Conservation (phyloP, 2,797 vertebrate species). For the Thamnophis elegans region DNA sequence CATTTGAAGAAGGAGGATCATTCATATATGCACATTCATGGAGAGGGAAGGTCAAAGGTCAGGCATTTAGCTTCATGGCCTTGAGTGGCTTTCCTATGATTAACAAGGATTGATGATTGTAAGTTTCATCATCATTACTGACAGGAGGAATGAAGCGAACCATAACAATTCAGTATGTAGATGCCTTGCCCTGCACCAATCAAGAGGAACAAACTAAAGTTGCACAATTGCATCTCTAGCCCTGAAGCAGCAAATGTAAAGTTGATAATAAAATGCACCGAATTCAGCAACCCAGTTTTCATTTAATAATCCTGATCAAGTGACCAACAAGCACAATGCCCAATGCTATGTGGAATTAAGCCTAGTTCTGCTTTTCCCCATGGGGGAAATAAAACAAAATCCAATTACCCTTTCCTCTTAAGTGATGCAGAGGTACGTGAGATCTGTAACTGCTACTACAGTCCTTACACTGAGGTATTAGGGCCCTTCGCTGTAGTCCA, state of each 20-base stretch:
- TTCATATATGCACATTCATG: neutral
- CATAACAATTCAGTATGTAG: neutral
- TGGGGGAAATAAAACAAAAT: neutral
- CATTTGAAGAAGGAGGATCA: constrained; percentile 58
- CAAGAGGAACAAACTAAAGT: neutral
- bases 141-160: neutral
- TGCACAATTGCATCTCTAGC: neutral
- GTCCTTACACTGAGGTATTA: neutral
- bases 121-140: neutral
- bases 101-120: neutral
- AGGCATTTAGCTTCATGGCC: constrained; percentile 31
- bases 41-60: constrained; percentile 5
- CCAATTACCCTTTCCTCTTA: neutral
- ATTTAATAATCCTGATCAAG: neutral
- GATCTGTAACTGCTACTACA: neutral
- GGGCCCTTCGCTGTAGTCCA: neutral
- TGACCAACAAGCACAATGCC: neutral
- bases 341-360: neutral
- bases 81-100: constrained; percentile 11
- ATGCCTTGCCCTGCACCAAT: neutral
- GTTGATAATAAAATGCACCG: neutral
- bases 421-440: neutral
- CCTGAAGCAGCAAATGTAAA: neutral
- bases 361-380: neutral
- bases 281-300: neutral